Percentiles rank a stretch among this genome's conserved stretches.
Evolutionary conservation across 2,888 invertebrate species (phyloP).

Genomic region (Drosophila rellima): DNA sequence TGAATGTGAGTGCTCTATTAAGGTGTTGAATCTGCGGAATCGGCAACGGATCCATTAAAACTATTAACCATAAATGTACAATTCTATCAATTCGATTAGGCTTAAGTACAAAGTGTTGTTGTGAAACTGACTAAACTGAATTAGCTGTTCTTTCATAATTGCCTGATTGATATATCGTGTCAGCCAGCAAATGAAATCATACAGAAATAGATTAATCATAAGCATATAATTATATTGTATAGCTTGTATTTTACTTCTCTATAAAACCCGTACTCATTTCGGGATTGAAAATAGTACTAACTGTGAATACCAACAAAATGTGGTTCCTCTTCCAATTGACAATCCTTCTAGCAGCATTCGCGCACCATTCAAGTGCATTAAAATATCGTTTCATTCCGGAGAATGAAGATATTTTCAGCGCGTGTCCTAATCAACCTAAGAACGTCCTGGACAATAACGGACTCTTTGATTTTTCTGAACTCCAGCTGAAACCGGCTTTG

Average conservation of each 20-base stretch:
- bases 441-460: not conserved
- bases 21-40: too few species aligned
- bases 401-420: conserved; percentile 12
- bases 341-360: not conserved
- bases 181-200: not conserved
- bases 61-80: too few species aligned
- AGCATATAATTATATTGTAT: not conserved
- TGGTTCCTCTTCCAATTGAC: not conserved
- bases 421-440: conserved; percentile 11
- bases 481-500: not conserved
- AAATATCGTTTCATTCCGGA: conserved; percentile 4
- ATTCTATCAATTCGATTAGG: not conserved
- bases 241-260: not conserved
- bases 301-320: conserved; percentile 2
- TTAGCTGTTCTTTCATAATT: not conserved
- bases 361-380: not conserved
- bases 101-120: conserved; percentile 19
- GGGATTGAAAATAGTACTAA: not conserved
- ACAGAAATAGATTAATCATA: not conserved
- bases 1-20: too few species aligned
- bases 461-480: not conserved
- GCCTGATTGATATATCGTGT: not conserved
- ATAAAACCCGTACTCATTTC: not conserved
- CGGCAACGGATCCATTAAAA: too few species aligned
- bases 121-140: conserved; percentile 5